A percentile compares a stretch with the other conserved stretches of the same genome.
Conservation (phyloP, 2,888 invertebrate genomes). For the Sphecodes monilicornis region DNA sequence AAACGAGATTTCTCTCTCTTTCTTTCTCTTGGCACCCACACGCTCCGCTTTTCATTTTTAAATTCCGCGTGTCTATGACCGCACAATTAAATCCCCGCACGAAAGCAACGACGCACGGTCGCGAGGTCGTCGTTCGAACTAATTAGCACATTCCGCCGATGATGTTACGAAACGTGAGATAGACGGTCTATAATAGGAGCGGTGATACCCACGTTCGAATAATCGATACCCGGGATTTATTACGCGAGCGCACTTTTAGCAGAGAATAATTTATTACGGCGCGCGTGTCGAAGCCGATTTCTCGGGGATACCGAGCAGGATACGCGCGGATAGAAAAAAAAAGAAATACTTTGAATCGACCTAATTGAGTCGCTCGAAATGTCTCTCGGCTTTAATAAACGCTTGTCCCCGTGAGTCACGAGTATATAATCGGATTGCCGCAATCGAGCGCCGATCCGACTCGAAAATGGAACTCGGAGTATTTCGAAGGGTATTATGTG, state of each 20-base stretch:
- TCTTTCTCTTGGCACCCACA: not conserved
- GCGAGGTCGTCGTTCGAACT: constrained; percentile 64
- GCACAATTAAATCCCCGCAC: constrained; percentile 55
- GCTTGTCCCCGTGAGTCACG: not conserved
- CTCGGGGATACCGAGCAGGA: constrained; percentile 4
- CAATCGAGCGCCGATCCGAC: not conserved
- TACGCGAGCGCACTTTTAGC: constrained; percentile 38
- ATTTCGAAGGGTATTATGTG: not conserved
- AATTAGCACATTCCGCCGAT: constrained; percentile 64
- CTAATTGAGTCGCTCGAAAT: constrained; percentile 21
- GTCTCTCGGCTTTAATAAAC: constrained; percentile 24
- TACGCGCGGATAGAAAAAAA: not conserved
- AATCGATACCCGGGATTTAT: constrained; percentile 59
- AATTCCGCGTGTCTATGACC: constrained; percentile 13
- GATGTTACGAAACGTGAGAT: constrained; percentile 63
- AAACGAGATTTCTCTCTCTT: constrained; percentile 8
- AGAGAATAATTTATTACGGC: constrained; percentile 45
- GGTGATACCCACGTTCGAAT: constrained; percentile 53
- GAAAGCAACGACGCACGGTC: constrained; percentile 51
- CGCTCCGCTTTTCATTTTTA: not conserved
- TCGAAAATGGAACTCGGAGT: not conserved
- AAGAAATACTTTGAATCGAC: constrained; percentile 17
- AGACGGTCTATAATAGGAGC: constrained; percentile 58
- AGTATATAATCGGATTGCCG: not conserved
- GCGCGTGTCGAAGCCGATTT: constrained; percentile 29